Evolutionary conservation across 2,888 invertebrate species (phyloP).

Genomic region (Andrena bucephala): DNA sequence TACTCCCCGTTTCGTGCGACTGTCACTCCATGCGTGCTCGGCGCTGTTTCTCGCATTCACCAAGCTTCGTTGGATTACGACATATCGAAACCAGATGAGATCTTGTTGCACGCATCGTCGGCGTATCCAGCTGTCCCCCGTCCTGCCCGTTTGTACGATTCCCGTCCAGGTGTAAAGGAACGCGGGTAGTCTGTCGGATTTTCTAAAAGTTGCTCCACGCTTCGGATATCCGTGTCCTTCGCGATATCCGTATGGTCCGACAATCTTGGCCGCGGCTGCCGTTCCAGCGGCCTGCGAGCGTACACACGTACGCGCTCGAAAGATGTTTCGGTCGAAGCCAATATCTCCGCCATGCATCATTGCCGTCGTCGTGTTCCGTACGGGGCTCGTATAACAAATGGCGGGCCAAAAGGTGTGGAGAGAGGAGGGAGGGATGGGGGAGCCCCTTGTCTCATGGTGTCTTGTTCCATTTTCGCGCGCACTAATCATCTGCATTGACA

Average conservation of each 20-base stretch:
- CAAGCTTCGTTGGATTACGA: not conserved
- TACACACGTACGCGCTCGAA: conserved; percentile 51
- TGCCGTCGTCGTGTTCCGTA: conserved; percentile 72
- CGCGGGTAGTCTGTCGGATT: conserved; percentile 54
- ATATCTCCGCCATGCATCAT: conserved; percentile 77
- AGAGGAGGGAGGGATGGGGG: conserved; percentile 57
- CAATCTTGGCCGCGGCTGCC: conserved; percentile 63
- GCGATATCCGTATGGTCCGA: conserved; percentile 68
- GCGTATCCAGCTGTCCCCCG: not conserved
- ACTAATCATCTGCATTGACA: conserved; percentile 83
- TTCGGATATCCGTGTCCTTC: conserved; percentile 64
- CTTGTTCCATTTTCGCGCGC: conserved; percentile 80
- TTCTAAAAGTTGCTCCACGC: conserved; percentile 53
- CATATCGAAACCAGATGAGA: not conserved
- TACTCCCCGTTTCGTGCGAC: not conserved
- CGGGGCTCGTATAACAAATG: conserved; percentile 76
- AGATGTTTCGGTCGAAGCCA: conserved; percentile 74
- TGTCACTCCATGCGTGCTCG: not conserved
- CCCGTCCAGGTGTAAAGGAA: conserved; percentile 38
- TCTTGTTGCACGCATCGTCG: not conserved
- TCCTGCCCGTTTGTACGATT: conserved; percentile 14
- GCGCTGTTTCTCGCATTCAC: not conserved
- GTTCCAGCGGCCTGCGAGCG: conserved; percentile 44
- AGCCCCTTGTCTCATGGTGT: conserved; percentile 74
- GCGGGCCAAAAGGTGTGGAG: conserved; percentile 65